These are phyloP conservation scores for Sussaba pulchella DNA, from an alignment of 2,888 invertebrate genomes.

Conservation along the genomic window DNA sequence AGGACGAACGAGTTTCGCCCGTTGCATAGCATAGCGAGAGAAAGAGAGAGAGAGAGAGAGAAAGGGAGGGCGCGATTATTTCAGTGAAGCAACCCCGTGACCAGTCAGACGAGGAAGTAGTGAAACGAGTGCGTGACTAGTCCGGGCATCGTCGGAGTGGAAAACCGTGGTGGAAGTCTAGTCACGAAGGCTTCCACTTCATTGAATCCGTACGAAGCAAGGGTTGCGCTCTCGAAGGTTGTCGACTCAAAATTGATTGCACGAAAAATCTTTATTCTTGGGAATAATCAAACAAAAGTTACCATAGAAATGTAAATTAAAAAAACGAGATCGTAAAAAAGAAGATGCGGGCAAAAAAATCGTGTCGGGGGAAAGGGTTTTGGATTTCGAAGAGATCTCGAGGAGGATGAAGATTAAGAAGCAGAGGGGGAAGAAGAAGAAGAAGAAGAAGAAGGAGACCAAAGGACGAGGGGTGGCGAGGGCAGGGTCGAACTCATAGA, in stretches of 20 bases:
- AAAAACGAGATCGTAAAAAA: too few relatives aligned
- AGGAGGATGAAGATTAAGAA: background rate
- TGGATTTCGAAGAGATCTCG: too few relatives aligned
- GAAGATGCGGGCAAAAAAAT: too few relatives aligned
- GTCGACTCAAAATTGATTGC: too few relatives aligned
- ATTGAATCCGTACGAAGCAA: background rate
- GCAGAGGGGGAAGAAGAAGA: constrained; percentile 28
- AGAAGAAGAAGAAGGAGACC: constrained; percentile 52
- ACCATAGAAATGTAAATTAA: too few relatives aligned
- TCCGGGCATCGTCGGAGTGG: constrained; percentile 20
- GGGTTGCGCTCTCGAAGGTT: too few relatives aligned
- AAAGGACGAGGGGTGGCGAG: constrained; percentile 62
- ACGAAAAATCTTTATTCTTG: too few relatives aligned
- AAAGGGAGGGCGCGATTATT: constrained; percentile 21
- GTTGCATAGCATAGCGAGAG: too few relatives aligned
- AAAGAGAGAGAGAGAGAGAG: background rate
- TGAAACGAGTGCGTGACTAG: constrained; percentile 26
- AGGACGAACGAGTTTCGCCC: constrained; percentile 65
- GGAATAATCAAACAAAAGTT: too few relatives aligned
- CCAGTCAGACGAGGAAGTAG: constrained; percentile 6
- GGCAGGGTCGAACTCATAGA: constrained; percentile 84
- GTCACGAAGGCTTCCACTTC: constrained; percentile 26
- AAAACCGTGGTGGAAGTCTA: constrained; percentile 13
- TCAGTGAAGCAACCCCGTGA: constrained; percentile 29
- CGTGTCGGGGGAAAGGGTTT: too few relatives aligned